Evolutionary conservation across 2,113 vertebrate species (phyloP).

Genomic region (Bos javanicus): DNA sequence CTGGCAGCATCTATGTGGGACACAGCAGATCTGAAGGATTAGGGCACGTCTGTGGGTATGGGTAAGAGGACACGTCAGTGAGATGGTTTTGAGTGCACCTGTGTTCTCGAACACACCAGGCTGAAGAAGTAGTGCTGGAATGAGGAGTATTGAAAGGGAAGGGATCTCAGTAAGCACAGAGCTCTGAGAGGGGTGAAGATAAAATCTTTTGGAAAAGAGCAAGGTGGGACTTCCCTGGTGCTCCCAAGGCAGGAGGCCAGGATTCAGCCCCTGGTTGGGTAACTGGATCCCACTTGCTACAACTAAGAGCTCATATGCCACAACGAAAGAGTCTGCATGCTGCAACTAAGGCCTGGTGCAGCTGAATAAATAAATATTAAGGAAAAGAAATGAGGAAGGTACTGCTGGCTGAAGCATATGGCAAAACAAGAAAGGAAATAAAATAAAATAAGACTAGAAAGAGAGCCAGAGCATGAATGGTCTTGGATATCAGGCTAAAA

Average conservation of each 20-base stretch:
- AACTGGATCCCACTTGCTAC: neutral
- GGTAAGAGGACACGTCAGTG: too few relatives aligned
- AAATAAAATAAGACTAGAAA: neutral
- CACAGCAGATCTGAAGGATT: neutral
- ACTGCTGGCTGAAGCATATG: neutral
- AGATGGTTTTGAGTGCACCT: neutral
- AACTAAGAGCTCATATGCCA: neutral
- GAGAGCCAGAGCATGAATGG: neutral
- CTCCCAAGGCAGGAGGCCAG: neutral
- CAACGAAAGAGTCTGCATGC: neutral
- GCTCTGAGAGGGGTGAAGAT: neutral
- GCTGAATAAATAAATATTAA: neutral
- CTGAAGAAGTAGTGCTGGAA: neutral
- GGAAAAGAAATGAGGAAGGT: neutral
- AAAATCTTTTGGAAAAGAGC: neutral
- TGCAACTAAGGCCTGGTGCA: neutral
- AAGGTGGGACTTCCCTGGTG: neutral
- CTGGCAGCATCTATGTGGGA: neutral
- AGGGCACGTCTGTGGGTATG: accelerated
- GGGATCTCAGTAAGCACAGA: neutral
- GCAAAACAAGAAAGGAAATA: neutral
- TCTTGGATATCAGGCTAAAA: neutral
- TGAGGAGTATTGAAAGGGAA: neutral
- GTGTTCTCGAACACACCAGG: accelerated
- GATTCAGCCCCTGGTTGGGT: neutral